Base-by-base conservation (phyloP, 2,888 invertebrate species). In the Drosophila paucipuncta region DNA sequence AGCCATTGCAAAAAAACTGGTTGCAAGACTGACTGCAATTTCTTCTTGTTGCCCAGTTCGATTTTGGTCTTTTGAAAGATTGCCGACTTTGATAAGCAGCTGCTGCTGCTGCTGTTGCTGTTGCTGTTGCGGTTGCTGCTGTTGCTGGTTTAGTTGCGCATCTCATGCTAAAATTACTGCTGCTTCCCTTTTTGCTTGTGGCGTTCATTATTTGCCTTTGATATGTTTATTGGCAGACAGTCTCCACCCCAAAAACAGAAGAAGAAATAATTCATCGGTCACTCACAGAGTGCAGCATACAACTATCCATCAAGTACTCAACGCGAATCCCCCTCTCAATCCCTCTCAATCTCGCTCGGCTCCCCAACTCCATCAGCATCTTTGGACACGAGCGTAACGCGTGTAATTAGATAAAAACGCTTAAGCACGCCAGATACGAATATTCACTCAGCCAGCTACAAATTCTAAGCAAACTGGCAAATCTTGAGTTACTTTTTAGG, bases 41-140 rank as follows among this genome's bases (percentile, higher is more conserved):
- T 71, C 68, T 69, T 64, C 65, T 78, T 49, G 22, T 50, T 53
- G 39, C 47, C 60, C 75, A 70, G 80, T 83, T 80, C 72, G 75
- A 76, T 86, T 82, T 82, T 69, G 73, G 73, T 77, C 80, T 92
- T 93, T 93, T 92, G 91, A 91, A 89, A 93, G 93, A 93, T 93
- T 89, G 92, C 93, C 93, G 93, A 92, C 93, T 62, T 77, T 89
- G 93, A 93, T 93, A 93, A 92, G 88, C 83, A 83, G 85, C 83
- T 77, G 79, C 58, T 39, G 37, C 35, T 25, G 16, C 1, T 22
- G 53, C 9, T 13, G n/a, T 0, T 52, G n/a, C 30, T 31, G n/a
- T 1, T 31, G n/a, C 30, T 25, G 54, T 6, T 30, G 30, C 22
- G 22, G 5, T 4, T 54, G 53, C 5, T 54, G 22, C 10, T 55